Conservation (phyloP, 2,888 invertebrate species). For the Galerucella nymphaeae region DNA sequence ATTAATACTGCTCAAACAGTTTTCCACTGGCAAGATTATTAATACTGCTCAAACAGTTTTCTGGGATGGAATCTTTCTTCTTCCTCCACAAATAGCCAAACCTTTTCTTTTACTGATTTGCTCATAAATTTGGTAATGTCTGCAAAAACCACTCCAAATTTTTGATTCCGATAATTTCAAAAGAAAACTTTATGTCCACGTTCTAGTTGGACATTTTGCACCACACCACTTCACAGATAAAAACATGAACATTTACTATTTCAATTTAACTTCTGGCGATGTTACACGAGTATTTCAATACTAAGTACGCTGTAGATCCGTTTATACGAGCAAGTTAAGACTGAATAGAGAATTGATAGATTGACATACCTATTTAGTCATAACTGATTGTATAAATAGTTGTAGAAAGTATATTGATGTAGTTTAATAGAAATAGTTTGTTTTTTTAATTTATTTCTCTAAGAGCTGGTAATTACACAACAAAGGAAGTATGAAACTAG, state of each 20-base stretch:
- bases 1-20: too few species aligned
- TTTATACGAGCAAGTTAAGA: background rate
- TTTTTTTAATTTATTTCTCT: background rate
- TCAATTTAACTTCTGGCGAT: slow-evolving; percentile 14
- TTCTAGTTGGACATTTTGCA: slow-evolving; percentile 34
- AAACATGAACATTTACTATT: slow-evolving; percentile 18
- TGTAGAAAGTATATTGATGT: slow-evolving; percentile 3
- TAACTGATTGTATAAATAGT: background rate
- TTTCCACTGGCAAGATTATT: too few species aligned
- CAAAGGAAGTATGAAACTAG: background rate
- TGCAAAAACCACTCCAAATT: too few species aligned
- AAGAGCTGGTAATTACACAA: background rate
- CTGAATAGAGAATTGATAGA: background rate
- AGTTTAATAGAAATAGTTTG: background rate
- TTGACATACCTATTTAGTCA: background rate
- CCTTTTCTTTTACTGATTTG: too few species aligned
- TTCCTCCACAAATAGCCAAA: too few species aligned
- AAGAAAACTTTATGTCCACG: slow-evolving; percentile 4
- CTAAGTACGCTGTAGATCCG: background rate
- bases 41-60: too few species aligned
- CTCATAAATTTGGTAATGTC: too few species aligned
- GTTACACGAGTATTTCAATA: slow-evolving; percentile 9
- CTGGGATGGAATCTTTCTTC: too few species aligned
- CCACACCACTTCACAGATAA: slow-evolving; percentile 34
- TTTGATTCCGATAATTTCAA: background rate